phyloP scores from a whole-genome alignment of 2,888 invertebrate genomes.

The Xanthorhoe designata region DNA sequence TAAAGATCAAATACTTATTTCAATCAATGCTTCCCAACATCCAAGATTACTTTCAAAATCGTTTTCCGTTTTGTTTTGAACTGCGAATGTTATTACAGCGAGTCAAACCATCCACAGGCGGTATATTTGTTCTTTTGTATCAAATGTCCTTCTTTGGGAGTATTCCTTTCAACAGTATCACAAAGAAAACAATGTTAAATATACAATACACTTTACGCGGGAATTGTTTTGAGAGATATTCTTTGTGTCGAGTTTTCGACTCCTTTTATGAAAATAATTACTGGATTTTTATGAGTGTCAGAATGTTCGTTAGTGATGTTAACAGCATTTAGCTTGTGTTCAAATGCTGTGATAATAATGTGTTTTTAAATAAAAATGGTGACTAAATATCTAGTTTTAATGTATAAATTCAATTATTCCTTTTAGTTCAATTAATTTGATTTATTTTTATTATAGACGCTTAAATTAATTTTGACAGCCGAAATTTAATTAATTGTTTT shows the following conservation, averaged over 20 bases:
- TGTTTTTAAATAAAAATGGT: too few relatives aligned
- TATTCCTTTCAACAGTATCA: constrained; percentile 21
- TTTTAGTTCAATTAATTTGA: too few relatives aligned
- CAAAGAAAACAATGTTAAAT: constrained; percentile 22
- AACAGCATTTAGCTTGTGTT: too few relatives aligned
- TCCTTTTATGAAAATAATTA: constrained; percentile 5
- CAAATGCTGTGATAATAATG: too few relatives aligned
- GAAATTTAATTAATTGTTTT: too few relatives aligned
- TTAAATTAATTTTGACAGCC: too few relatives aligned
- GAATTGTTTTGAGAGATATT: constrained; percentile 17
- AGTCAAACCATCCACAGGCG: constrained; percentile 14
- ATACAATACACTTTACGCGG: constrained; percentile 18
- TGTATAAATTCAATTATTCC: too few relatives aligned
- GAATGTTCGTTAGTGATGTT: too few relatives aligned
- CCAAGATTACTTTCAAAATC: not conserved
- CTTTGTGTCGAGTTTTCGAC: constrained; percentile 7
- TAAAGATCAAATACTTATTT: too few relatives aligned
- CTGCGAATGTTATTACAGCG: not conserved
- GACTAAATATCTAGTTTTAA: too few relatives aligned
- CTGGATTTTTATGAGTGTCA: not conserved
- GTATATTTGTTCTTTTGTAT: constrained; percentile 16
- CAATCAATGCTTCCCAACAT: too few relatives aligned
- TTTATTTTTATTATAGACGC: too few relatives aligned
- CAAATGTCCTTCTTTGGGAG: constrained; percentile 20
- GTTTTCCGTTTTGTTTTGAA: not conserved